Evolutionary conservation across 1,140 invertebrate species (phyloP), one percentile per base, ranked within the genome.

Genomic region (Capitella teleta): DNA sequence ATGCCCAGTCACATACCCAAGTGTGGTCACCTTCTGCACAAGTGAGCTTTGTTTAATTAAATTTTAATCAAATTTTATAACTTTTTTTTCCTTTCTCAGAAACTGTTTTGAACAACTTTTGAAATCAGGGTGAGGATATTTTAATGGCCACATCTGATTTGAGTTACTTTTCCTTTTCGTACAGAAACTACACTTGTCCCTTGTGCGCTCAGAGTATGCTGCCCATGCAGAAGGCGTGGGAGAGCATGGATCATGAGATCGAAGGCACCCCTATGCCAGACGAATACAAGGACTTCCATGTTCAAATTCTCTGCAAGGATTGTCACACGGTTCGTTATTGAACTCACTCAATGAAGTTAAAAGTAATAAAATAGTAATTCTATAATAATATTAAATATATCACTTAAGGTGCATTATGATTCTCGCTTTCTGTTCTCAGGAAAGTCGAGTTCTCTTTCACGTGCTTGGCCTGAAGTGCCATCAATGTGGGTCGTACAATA

Each of bases 401-500:
- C 16, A 23, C 12, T 5, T 10, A 43, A 6, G n/a, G 21, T 42
- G 21, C 19, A 6, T 48, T 10, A 6, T n/a, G 28, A 14, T 28
- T 6, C 25, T 28, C 36, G 45, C 28, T 6, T 18, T n/a, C 12
- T 30, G 8, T 28, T 47, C 70, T 0, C 64, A 88, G 85, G 77
- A 85, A 62, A 84, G 82, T 24, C 81, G 78, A 14, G 82, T 86
- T 19, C 81, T 81, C 60, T 88, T 87, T 67, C 86, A 90, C 64
- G 83, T 88, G 26, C 79, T 89, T 34, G 87, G 86, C 6, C 71
- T 87, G 30, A 90, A 89, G 66, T 90, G 87, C 71, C 69, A 76
- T 30, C 76, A 82, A 57, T 90, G 87, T 63, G 86, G 85, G 2
- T 86, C 84, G 4, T 90, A 89, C 61, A 90, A 90, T 63, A 89